Base-by-base conservation (phyloP, 1,140 invertebrate genomes). In the Pissodes strobi region DNA sequence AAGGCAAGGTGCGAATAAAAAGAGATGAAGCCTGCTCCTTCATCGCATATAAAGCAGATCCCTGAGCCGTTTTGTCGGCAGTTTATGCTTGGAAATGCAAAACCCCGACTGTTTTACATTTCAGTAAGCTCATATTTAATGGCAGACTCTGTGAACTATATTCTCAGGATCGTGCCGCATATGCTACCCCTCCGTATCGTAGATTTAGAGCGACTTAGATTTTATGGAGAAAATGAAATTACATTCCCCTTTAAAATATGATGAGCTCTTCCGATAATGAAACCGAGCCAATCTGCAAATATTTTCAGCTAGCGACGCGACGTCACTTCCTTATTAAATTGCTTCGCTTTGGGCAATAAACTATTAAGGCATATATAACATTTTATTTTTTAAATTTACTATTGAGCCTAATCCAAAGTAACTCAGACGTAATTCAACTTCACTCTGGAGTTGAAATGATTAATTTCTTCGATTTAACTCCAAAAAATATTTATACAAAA, bases 51-150 rank as follows among this genome's bases (percentile, higher is more conserved):
- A 78, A 78, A 76, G 65, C 71, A 69, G 73, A 78, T 78, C 76
- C 73, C 74, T 68, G 64, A 72, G 73, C 72, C 76, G 76, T 78
- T 76, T 75, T 77, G 76, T 73, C 74, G 76, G 73, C 76, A 76
- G 76, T 78, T 78, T 78, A 78, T 78, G 76, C 76, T 72, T 70
- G 70, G 75, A 76, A 76, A 78, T 76, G 76, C 75, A 78, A 76
- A 76, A 76, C 73, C 74, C 71, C 66, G 75, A 72, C 75, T 78
- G 76, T 78, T 78, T 78, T 77, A 77, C 76, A 78, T 78, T 78
- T 78, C 76, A 76, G 75, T 78, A 78, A 77, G 76, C 75, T 78
- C 76, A 78, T 78, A 78, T 78, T 77, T 77, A 78, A 78, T 75
- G 76, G 75, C 72, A 62, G 64, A 67, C 72, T 72, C 73, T 74